Percentiles rank a stretch among this genome's conserved stretches.
phyloP scores from a whole-genome alignment of 2,888 invertebrate genomes.

The Fissipunctia ypsillon region DNA sequence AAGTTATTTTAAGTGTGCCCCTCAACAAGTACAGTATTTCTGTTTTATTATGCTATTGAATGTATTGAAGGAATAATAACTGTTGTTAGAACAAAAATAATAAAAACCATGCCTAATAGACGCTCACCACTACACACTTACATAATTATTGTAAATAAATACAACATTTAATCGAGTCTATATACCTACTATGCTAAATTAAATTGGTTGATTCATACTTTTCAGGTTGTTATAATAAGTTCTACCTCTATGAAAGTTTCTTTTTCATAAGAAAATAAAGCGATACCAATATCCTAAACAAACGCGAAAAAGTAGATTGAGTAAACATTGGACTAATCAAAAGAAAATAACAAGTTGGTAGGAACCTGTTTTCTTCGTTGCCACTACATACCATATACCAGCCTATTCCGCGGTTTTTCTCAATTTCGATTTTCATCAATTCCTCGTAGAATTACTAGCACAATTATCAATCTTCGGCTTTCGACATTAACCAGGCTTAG shows the following conservation, averaged over 20 bases:
- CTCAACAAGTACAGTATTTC: background rate
- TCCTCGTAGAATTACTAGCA: background rate
- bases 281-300: constrained; percentile 41
- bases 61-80: background rate
- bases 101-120: constrained; percentile 6
- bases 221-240: background rate
- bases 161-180: background rate
- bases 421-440: background rate
- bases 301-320: constrained; percentile 30
- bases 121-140: background rate
- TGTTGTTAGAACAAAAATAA: background rate
- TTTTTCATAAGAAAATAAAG: constrained; percentile 33
- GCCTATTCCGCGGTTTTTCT: constrained; percentile 4
- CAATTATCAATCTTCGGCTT: background rate
- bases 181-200: background rate
- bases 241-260: background rate
- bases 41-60: background rate
- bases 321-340: constrained; percentile 45
- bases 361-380: constrained; percentile 3
- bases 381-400: no score
- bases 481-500: background rate
- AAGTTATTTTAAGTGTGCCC: background rate
- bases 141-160: background rate
- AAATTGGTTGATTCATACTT: background rate
- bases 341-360: constrained; percentile 37